Evolutionary conservation across 2,113 vertebrate species (phyloP).

Genomic region (Hemibagrus wyckioides): DNA sequence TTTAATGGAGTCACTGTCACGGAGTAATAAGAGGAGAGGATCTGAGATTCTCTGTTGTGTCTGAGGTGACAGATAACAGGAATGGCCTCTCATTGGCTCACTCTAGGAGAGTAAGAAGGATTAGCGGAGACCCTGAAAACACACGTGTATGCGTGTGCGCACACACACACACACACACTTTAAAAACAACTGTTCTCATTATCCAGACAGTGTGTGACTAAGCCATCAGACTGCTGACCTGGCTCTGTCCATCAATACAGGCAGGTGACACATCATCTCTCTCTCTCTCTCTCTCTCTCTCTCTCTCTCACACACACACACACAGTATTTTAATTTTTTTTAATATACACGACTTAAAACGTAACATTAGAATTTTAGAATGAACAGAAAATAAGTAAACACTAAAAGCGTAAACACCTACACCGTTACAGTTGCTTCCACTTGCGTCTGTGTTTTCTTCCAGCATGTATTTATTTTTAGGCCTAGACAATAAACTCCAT

Average conservation of each 20-base stretch:
- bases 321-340: background rate
- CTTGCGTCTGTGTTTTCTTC: too few relatives aligned
- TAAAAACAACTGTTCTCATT: constrained; percentile 36
- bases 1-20: background rate
- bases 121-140: constrained; percentile 32
- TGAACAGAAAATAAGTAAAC: background rate
- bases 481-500: background rate
- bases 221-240: constrained; percentile 51
- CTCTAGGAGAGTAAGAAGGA: constrained; percentile 27
- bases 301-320: background rate
- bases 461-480: background rate
- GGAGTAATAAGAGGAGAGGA: background rate
- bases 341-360: background rate
- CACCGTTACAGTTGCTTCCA: background rate
- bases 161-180: background rate
- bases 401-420: background rate
- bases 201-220: constrained; percentile 23
- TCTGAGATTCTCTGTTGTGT: constrained; percentile 8
- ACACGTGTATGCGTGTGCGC: constrained; percentile 11
- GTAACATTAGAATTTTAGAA: background rate
- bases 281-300: background rate
- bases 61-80: background rate
- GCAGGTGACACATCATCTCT: constrained; percentile 25
- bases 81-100: constrained; percentile 4
- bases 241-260: constrained; percentile 18